Base-by-base conservation (phyloP, 2,888 invertebrate species). In the Philhelius pedissequus region DNA sequence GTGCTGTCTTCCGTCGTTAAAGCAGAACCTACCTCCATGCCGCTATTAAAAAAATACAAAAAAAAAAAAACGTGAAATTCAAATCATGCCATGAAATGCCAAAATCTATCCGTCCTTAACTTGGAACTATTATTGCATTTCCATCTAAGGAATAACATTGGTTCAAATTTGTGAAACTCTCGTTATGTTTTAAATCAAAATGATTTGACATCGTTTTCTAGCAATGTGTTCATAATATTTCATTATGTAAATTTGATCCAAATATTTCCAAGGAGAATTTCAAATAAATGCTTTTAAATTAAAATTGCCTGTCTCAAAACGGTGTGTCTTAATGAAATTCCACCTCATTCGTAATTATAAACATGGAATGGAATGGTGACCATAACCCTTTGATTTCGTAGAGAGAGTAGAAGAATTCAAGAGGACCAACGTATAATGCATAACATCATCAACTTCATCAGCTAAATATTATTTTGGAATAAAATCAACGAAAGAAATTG, bases 401-500 rank as follows among this genome's bases (percentile, higher is more conserved):
- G 9, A 62, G 7, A 7, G 11, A 43, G 22, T 40, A 43, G 50
- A 22, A 38, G 52, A 69, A 69, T 48, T 78, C 80, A 80, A 80
- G 32, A 54, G 64, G 62, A 20, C 25, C n/a, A 40, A 38, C 25
- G 52, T 69, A 32, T 45, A 32, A 11, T 48, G 40, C 56, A 62
- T 30, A 62, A 38, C 73, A 48, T n/a, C 52, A 54, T 64, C 82
- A 68, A 45, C 80, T 71, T 74, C 64, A 74, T 74, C 66, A 69
- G 50, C 45, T 45, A 45, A 62, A 30, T 69, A 79, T 84, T 69
- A 83, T 84, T 84, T 80, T 75, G 30, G 40, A 58, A 60, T 35
- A 64, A 71, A 84, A 66, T 84, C 80, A 40, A 45, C 66, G 75
- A 84, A 84, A 84, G 84, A 84, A 84, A 84, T 84, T 84, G 84